Evolutionary conservation across 1,140 invertebrate genomes (phyloP).

Genomic region (Pseudomyrmex dendroicus): DNA sequence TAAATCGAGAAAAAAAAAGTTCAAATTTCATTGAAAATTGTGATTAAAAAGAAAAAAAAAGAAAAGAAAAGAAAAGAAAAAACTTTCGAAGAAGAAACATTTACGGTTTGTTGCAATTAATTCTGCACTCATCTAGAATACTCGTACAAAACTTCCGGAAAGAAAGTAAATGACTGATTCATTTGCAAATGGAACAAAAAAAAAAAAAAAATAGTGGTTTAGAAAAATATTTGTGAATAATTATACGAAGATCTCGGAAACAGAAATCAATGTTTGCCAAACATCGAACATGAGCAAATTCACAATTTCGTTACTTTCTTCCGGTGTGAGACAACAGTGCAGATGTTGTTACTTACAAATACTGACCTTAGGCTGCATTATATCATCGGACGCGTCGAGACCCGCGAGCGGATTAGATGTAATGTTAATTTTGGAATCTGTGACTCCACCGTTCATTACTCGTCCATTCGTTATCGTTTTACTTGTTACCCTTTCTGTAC

Average conservation of each 20-base stretch:
- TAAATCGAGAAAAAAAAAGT: not conserved
- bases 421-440: slow-evolving; percentile 88
- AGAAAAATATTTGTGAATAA: not conserved
- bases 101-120: not conserved
- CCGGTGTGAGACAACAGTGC: slow-evolving; percentile 49
- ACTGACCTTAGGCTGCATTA: slow-evolving; percentile 85
- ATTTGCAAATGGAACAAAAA: not conserved
- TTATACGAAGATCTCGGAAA: not conserved
- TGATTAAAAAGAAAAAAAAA: no score
- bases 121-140: slow-evolving; percentile 37
- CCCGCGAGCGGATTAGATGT: slow-evolving; percentile 90
- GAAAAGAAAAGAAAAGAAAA: no score
- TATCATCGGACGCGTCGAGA: slow-evolving; percentile 86
- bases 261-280: not conserved
- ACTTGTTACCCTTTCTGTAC: slow-evolving; percentile 67
- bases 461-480: slow-evolving; percentile 87
- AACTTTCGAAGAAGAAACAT: not conserved
- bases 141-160: slow-evolving; percentile 21
- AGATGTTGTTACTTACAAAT: slow-evolving; percentile 71
- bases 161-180: slow-evolving; percentile 39
- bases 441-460: slow-evolving; percentile 83
- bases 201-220: not conserved
- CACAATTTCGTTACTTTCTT: slow-evolving; percentile 60
- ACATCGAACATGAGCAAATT: not conserved
- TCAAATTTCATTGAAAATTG: not conserved